Evolutionary conservation across 2,888 invertebrate genomes (phyloP), one percentile per base, ranked within the genome.

Genomic region (Drosophila colorata): DNA sequence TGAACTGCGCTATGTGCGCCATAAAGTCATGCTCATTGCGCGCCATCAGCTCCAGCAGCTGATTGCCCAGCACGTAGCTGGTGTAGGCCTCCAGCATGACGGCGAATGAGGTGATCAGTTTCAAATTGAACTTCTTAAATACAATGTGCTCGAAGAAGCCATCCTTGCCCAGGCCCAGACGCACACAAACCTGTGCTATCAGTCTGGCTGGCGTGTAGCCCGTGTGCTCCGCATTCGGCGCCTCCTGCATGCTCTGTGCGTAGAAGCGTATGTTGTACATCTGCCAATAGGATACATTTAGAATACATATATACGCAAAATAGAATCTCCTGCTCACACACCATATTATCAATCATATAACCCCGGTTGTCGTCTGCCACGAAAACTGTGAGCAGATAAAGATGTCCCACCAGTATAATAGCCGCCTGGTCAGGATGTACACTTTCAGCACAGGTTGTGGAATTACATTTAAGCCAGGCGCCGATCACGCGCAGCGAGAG

Each of bases 231-330:
- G 47, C 47, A 18, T 20, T 71, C 1, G 72, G 49, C 0, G 72
- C 47, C 9, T 80, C 77, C 35, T 83, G 81, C 79, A 91, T 87
- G 40, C 82, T 85, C 46, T 87, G 87, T 38, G 73, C 66, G 58
- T 90, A 90, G 51, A 91, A 91, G 0, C 91, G 87, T 52, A 90
- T 91, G 57, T 90, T 90, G 79, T 88, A 87, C 71, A 90, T 87
- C 90, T 90, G 51, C 1, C 0, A 14, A 25, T 4, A 6, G 2
- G n/a, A 11, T 7, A 4, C 6, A 20, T 41, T 20, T 1, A 1
- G 8, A 20, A 20, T n/a, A n/a, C n/a, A n/a, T n/a, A n/a, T n/a
- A n/a, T n/a, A n/a, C 9, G 18, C 41, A 33, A 20, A 14, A 20
- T n/a, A 1, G 5, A 9, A 8, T n/a, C 9, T 0, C 0, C 0